Percentiles rank a stretch among this genome's conserved stretches.
phyloP scores from a whole-genome alignment of 2,888 invertebrate genomes.

The Rosalia funebris region DNA sequence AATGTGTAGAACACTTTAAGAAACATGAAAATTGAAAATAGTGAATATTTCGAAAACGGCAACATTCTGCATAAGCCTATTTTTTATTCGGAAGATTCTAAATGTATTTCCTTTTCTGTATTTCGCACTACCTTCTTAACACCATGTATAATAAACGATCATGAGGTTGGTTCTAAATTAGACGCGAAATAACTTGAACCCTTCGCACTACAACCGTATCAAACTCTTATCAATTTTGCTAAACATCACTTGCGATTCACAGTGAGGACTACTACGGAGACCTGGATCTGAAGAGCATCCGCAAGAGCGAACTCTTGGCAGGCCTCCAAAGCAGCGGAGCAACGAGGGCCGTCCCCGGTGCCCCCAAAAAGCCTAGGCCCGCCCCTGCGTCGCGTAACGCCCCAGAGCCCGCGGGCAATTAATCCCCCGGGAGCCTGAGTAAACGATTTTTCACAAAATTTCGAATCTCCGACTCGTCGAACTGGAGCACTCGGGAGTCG shows the following conservation, averaged over 20 bases:
- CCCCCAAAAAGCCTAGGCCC: constrained; percentile 63
- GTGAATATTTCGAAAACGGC: too few relatives aligned
- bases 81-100: too few relatives aligned
- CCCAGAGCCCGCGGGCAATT: constrained; percentile 59
- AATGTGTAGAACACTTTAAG: too few relatives aligned
- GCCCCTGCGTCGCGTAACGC: constrained; percentile 59
- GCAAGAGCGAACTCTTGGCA: constrained; percentile 90
- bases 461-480: constrained; percentile 5
- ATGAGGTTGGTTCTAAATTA: too few relatives aligned
- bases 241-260: constrained; percentile 64
- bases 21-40: too few relatives aligned
- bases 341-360: constrained; percentile 61
- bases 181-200: too few relatives aligned
- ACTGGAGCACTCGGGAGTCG: background rate
- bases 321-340: constrained; percentile 75
- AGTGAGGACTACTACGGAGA: constrained; percentile 98
- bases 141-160: too few relatives aligned
- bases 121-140: too few relatives aligned
- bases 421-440: constrained; percentile 32
- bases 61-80: too few relatives aligned
- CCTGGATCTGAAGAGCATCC: constrained; percentile 93
- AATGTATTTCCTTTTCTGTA: too few relatives aligned
- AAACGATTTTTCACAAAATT: background rate
- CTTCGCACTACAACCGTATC: too few relatives aligned
- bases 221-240: too few relatives aligned